Evolutionary conservation across 2,113 vertebrate genomes (phyloP).

Genomic region (Pseudolaguvia tuberculata): DNA sequence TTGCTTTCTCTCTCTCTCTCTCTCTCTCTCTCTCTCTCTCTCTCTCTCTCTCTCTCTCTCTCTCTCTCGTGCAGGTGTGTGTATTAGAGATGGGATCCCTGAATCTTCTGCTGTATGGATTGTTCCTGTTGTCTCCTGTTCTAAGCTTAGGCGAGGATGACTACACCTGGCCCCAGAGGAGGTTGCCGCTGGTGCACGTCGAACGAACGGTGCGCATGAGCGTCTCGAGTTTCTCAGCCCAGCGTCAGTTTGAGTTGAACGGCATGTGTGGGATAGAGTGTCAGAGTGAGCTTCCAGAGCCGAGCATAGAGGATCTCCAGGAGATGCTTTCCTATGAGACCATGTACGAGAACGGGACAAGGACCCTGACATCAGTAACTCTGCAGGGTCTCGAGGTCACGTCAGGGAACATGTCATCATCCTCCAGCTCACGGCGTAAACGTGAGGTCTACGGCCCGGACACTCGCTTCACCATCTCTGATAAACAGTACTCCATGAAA

Average conservation of each 20-base stretch:
- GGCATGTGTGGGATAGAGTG: constrained; percentile 87
- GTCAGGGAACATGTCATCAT: constrained; percentile 44
- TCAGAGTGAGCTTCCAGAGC: constrained; percentile 72
- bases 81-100: constrained; percentile 76
- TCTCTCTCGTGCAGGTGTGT: constrained; percentile 42
- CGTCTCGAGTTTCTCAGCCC: constrained; percentile 77
- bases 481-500: constrained; percentile 82
- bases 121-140: constrained; percentile 63
- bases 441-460: constrained; percentile 89
- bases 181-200: constrained; percentile 78
- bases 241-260: constrained; percentile 62
- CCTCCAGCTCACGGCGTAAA: constrained; percentile 61
- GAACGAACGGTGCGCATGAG: constrained; percentile 77
- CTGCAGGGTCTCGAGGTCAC: constrained; percentile 61
- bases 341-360: constrained; percentile 85
- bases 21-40: constrained; percentile 15
- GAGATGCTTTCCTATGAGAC: constrained; percentile 87
- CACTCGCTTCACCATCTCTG: constrained; percentile 89
- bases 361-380: constrained; percentile 81
- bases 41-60: constrained; percentile 4
- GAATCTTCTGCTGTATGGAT: constrained; percentile 69
- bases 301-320: constrained; percentile 78
- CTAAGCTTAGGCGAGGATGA: constrained; percentile 68
- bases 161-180: constrained; percentile 82
- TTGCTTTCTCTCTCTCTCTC: neutral